A percentile compares a stretch with the other conserved stretches of the same genome.
phyloP scores from a whole-genome alignment of 2,888 invertebrate species.

The Lathronympha strigana region DNA sequence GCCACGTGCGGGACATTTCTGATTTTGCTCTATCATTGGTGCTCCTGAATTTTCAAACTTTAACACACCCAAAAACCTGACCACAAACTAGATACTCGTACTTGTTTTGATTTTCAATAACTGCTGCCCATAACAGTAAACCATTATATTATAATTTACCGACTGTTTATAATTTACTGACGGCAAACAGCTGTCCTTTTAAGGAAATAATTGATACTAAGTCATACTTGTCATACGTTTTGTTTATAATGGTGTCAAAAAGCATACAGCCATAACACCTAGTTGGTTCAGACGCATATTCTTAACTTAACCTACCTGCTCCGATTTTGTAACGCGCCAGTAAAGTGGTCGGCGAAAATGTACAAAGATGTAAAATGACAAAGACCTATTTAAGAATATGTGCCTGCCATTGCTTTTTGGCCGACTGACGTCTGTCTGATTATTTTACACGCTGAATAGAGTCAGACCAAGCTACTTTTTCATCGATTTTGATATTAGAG shows the following conservation, averaged over 20 bases:
- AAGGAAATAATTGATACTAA: conserved; percentile 29
- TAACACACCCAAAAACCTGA: neutral
- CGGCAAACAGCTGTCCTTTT: conserved; percentile 10
- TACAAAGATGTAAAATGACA: too few species aligned
- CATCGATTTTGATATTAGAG: too few species aligned
- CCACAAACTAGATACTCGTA: too few species aligned
- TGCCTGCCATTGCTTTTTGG: too few species aligned
- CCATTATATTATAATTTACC: conserved; percentile 18
- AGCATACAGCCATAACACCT: neutral
- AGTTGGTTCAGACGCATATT: neutral
- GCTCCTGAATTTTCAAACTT: neutral
- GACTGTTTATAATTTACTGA: conserved; percentile 20
- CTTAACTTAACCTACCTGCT: too few species aligned
- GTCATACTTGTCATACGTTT: conserved; percentile 21
- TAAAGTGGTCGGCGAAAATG: too few species aligned
- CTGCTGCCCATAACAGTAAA: conserved; percentile 12
- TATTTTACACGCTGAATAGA: too few species aligned
- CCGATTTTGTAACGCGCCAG: too few species aligned
- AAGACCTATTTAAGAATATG: too few species aligned
- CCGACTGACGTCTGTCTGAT: too few species aligned
- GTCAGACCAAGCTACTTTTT: too few species aligned
- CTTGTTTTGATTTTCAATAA: conserved; percentile 20
- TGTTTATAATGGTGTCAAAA: neutral
- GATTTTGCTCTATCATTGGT: neutral
- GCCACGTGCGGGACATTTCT: too few species aligned